These are phyloP conservation scores for Elegia similella DNA, from an alignment of 2,888 invertebrate species.

Conservation along the genomic window DNA sequence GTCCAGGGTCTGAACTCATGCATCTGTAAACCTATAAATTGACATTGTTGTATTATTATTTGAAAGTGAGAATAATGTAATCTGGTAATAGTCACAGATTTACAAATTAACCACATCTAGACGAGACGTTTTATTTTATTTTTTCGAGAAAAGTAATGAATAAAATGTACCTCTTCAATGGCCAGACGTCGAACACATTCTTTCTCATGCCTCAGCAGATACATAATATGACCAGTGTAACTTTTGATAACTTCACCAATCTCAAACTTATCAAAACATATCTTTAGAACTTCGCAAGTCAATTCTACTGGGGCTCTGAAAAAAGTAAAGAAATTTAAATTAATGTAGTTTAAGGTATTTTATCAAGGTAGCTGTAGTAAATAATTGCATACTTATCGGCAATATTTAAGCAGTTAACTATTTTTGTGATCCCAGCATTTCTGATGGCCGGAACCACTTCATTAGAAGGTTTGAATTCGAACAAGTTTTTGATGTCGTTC, in stretches of 20 bases:
- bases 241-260: constrained; percentile 82
- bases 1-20: constrained; percentile 39
- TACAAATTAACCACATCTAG: too few relatives aligned
- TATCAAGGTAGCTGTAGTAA: background rate
- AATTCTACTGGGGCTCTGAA: constrained; percentile 81
- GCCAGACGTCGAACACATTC: constrained; percentile 84
- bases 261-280: constrained; percentile 84
- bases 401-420: constrained; percentile 84
- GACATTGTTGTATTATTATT: too few relatives aligned
- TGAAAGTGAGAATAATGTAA: too few relatives aligned
- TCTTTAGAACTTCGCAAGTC: constrained; percentile 84
- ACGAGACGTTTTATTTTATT: too few relatives aligned
- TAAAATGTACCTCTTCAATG: constrained; percentile 79
- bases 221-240: constrained; percentile 82
- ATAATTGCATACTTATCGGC: constrained; percentile 48
- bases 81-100: too few relatives aligned
- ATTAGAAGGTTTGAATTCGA: constrained; percentile 49
- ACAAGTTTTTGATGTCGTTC: constrained; percentile 61
- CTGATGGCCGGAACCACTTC: constrained; percentile 50
- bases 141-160: too few relatives aligned
- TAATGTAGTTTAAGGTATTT: background rate
- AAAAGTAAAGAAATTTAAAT: constrained; percentile 14
- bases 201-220: constrained; percentile 83
- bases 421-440: constrained; percentile 77
- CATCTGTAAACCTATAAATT: constrained; percentile 58